phyloP scores from a whole-genome alignment of 2,888 invertebrate species.

The Microplitis deprimator region DNA sequence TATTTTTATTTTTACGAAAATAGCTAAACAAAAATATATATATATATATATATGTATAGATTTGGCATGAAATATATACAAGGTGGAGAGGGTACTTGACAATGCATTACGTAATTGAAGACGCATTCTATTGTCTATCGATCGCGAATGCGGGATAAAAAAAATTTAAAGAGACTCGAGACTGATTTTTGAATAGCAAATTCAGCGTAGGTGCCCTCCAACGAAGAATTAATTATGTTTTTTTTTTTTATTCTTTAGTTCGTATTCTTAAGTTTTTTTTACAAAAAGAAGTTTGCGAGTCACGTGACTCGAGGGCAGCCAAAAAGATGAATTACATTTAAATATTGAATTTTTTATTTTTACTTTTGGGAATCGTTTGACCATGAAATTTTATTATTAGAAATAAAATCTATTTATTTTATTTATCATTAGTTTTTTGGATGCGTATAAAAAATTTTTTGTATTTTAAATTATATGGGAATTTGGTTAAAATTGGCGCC shows the following conservation, averaged over 20 bases:
- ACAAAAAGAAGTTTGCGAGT: constrained; percentile 4
- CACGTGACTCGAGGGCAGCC: not conserved
- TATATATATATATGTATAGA: too few species aligned
- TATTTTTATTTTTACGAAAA: too few species aligned
- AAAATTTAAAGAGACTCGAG: not conserved
- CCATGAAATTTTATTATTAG: not conserved
- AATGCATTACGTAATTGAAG: not conserved
- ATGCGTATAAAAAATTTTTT: too few species aligned
- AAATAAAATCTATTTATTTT: not conserved
- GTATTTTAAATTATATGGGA: too few species aligned
- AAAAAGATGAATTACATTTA: constrained; percentile 5
- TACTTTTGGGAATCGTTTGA: not conserved
- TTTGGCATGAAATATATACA: not conserved
- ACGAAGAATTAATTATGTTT: not conserved
- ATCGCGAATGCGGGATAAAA: not conserved
- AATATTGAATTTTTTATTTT: constrained; percentile 10
- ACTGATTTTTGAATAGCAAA: not conserved
- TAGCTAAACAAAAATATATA: too few species aligned
- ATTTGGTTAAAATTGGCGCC: too few species aligned
- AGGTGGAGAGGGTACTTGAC: not conserved
- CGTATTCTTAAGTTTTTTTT: not conserved
- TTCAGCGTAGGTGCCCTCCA: constrained; percentile 3
- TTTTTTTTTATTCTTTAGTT: constrained; percentile 12
- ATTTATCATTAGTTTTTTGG: too few species aligned
- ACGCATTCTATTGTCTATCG: not conserved